These are phyloP conservation scores for Drosophila erecta DNA, from an alignment of 1,140 invertebrate genomes.

Conservation along the genomic window DNA sequence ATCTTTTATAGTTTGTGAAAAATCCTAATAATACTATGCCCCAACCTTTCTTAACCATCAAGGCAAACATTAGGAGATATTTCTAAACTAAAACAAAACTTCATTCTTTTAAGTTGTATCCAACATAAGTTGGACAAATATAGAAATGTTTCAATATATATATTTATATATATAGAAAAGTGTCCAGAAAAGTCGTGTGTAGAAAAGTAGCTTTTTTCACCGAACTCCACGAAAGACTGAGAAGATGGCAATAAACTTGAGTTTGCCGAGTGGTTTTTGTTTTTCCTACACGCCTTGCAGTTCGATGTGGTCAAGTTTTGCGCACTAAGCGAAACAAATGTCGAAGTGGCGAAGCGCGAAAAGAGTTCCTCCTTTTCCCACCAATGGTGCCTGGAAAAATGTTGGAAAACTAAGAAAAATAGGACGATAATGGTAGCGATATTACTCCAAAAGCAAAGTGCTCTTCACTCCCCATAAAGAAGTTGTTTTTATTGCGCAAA, in stretches of 20 bases:
- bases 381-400: conserved; percentile 20
- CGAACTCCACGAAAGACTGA: conserved; percentile 4
- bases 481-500: conserved; percentile 55
- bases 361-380: conserved; percentile 44
- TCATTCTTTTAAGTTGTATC: conserved; percentile 34
- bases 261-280: conserved; percentile 65
- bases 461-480: conserved; percentile 49
- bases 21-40: too few species aligned
- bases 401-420: conserved; percentile 73
- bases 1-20: too few species aligned
- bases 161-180: conserved; percentile 34
- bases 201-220: conserved; percentile 31
- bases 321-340: conserved; percentile 75
- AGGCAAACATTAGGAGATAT: conserved; percentile 53
- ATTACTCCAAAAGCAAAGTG: conserved; percentile 58
- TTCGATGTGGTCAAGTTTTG: conserved; percentile 66
- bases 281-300: conserved; percentile 30
- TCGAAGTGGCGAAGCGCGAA: conserved; percentile 73
- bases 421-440: conserved; percentile 68
- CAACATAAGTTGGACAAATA: conserved; percentile 55
- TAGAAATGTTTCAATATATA: conserved; percentile 69
- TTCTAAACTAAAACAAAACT: conserved; percentile 38
- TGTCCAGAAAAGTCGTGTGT: conserved; percentile 56
- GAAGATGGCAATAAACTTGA: conserved; percentile 69
- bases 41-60: conserved; percentile 30